Evolutionary conservation across 2,888 invertebrate species (phyloP), one percentile per base, ranked within the genome.

Genomic region (Hydraecia micacea): DNA sequence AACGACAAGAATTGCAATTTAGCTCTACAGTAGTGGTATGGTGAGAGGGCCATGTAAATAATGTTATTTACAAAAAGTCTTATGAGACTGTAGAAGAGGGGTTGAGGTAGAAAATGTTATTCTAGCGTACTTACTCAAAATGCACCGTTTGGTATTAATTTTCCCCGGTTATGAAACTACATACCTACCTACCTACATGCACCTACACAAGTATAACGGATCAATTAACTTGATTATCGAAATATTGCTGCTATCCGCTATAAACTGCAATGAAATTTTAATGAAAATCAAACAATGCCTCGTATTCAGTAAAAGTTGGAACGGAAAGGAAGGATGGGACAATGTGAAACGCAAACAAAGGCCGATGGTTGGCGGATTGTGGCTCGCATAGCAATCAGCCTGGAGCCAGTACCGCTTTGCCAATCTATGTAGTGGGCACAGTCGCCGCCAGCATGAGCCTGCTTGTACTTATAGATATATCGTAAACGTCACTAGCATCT

Each of bases 331-430:
- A 89, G 89, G 92, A 90, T 88, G 87, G 92, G 93, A 96, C 96
- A 96, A 96, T 96, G 93, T 91, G 91, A 91, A 90, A 86, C 79
- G 89, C 93, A 93, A 95, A 96, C 96, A 96, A 96, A 94, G 94
- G 93, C 92, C 91, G 91, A 85, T 89, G 90, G 88, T 89, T 90
- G 91, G 91, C 89, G 90, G 91, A 89, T 89, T 92, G 92, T 90
- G 93, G 88, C 90, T 90, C 91, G 96, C 95, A 96, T 96, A 95
- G 93, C 93, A 96, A 96, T 96, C 95, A 95, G 92, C 88, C 87
- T 85, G 88, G 87, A 87, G 89, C 86, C 86, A 88, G 86, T 89
- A 77, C 82, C 67, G 90, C 80, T 80, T 88, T 91, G 91, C 87
- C 91, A 89, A 91, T 89, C 88, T 87, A 86, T 84, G 73, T 81